Evolutionary conservation across 2,113 vertebrate species (phyloP).

Genomic region (Tachysurus fulvidraco): DNA sequence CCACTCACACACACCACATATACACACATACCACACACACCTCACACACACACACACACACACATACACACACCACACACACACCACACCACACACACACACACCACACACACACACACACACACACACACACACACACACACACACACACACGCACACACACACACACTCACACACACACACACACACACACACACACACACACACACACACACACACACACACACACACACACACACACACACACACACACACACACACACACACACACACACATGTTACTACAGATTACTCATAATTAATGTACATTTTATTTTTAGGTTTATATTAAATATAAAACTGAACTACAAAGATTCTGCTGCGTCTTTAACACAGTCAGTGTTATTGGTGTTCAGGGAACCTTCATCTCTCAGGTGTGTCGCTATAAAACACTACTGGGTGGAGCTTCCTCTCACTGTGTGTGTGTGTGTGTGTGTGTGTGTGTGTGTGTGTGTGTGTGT

Average conservation of each 20-base stretch:
- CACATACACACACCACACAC: no score
- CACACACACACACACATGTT: neutral
- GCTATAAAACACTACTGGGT: neutral
- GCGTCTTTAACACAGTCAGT: no score
- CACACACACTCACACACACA: constrained; percentile 7
- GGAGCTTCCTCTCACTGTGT: neutral
- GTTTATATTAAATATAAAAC: neutral
- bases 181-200: constrained; percentile 8
- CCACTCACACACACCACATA: neutral
- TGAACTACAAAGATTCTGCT: neutral
- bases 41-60: constrained; percentile 6
- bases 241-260: constrained; percentile 7
- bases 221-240: constrained; percentile 10
- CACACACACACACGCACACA: constrained; percentile 7
- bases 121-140: constrained; percentile 13
- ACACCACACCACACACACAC: neutral
- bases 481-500: no score
- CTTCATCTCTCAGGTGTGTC: neutral
- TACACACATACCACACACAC: constrained; percentile 15
- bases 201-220: constrained; percentile 7
- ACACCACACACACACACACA: constrained; percentile 4
- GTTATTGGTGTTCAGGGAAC: neutral
- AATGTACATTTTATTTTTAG: neutral
- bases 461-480: neutral
- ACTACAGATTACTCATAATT: neutral